Evolutionary conservation across 2,888 invertebrate genomes (phyloP).

Genomic region (Mythimna impura): DNA sequence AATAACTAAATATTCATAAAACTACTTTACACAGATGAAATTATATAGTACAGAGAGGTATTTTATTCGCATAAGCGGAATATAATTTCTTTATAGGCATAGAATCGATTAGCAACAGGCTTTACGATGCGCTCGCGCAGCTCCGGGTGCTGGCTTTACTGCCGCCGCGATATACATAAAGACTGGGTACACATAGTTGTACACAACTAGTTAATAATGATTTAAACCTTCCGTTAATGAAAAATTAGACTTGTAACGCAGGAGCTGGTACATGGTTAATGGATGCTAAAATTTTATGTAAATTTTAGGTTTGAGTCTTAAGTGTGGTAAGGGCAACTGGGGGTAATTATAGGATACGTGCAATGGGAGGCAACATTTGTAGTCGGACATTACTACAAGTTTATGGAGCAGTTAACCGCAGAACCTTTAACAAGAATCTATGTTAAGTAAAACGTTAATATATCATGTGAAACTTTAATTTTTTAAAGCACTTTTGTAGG

Average conservation of each 20-base stretch:
- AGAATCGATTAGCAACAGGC: slow-evolving; percentile 76
- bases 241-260: slow-evolving; percentile 42
- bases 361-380: slow-evolving; percentile 36
- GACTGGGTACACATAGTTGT: slow-evolving; percentile 44
- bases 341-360: slow-evolving; percentile 21
- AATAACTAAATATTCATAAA: slow-evolving; percentile 61
- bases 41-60: slow-evolving; percentile 65
- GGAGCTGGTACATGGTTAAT: slow-evolving; percentile 45
- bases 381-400: slow-evolving; percentile 29
- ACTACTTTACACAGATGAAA: slow-evolving; percentile 63
- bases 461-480: not conserved
- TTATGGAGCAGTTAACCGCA: slow-evolving; percentile 18
- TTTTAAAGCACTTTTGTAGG: not conserved
- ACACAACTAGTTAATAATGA: slow-evolving; percentile 47
- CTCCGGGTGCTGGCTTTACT: slow-evolving; percentile 66
- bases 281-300: slow-evolving; percentile 48
- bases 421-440: slow-evolving; percentile 7
- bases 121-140: slow-evolving; percentile 73
- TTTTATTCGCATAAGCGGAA: slow-evolving; percentile 71
- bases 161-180: slow-evolving; percentile 42
- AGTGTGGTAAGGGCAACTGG: slow-evolving; percentile 4
- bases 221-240: slow-evolving; percentile 56
- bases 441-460: slow-evolving; percentile 3
- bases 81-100: slow-evolving; percentile 79
- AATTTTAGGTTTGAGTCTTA: slow-evolving; percentile 50